Base-by-base conservation (phyloP, 2,888 invertebrate genomes). In the Aphidius colemani region DNA sequence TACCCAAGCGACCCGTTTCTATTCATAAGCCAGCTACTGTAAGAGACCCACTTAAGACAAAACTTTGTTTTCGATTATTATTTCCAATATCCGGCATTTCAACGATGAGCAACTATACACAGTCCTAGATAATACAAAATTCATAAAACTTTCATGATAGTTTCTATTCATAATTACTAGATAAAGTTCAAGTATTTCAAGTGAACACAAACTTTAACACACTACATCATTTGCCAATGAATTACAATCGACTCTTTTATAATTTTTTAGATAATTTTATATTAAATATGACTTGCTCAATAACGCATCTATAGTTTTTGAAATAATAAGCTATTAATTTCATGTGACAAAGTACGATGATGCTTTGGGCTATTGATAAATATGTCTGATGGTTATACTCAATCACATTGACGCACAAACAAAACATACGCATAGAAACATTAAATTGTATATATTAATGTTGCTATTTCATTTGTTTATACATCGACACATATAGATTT, bases 1-100 rank as follows among this genome's bases (percentile, higher is more conserved):
- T 51, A 51, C 61, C 41, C 61, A 13, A 45, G 55, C 60, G 64
- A 64, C 64, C 64, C 64, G 57, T 64, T 64, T 64, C 64, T 64
- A 64, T 64, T 64, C 64, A 64, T 64, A 64, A 64, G 64, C 61
- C 53, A 64, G 45, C 46, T 18, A 45, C 44, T 45, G 57, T 60
- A 61, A 53, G 13, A 64, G 51, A 57, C 57, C 60, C 49, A 60
- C 63, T 63, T 58, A 46, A 41, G 11, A 13, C 13, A 55, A 64
- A 61, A 51, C 57, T 61, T 61, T 51, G 50, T 48, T 61, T 64
- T 64, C 50, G 64, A 61, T 51, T 64, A 30, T 30, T 30, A 64
- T 64, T 64, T 57, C 61, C 64, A 55, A 64, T 64, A 57, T 64
- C 57, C 64, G 61, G 53, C 49, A 53, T 30, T 48, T 48, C 13